Evolutionary conservation across 2,113 vertebrate genomes (phyloP).

Genomic region (Morone saxatilis): DNA sequence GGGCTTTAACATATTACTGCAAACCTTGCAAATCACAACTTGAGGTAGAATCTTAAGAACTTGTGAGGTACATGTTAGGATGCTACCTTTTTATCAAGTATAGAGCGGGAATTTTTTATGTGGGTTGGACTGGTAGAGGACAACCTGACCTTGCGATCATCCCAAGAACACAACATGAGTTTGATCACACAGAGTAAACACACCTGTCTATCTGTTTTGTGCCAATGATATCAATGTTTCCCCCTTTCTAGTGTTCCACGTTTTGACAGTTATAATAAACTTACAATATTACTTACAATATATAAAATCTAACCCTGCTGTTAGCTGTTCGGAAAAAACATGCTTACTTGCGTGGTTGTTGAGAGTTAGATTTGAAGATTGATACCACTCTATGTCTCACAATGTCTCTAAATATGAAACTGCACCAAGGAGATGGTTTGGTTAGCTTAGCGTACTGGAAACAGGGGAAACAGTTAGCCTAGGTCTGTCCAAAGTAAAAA

Average conservation of each 20-base stretch:
- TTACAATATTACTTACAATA: background rate
- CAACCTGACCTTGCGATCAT: conserved; percentile 51
- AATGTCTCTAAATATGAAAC: background rate
- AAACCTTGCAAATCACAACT: conserved; percentile 49
- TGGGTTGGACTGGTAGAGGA: conserved; percentile 20
- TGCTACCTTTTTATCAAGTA: conserved; percentile 22
- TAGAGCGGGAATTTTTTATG: conserved; percentile 20
- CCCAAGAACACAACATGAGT: conserved; percentile 33
- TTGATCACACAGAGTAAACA: background rate
- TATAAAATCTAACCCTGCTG: background rate
- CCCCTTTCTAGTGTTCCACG: background rate
- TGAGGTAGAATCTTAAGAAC: conserved; percentile 27
- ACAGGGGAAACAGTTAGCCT: background rate
- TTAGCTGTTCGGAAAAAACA: background rate
- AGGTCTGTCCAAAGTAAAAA: background rate
- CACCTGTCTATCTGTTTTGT: conserved; percentile 32
- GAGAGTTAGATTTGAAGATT: background rate
- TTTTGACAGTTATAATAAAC: background rate
- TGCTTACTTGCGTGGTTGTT: background rate
- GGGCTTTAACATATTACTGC: conserved; percentile 63
- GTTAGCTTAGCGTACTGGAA: background rate
- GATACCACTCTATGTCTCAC: background rate
- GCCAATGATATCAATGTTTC: conserved; percentile 7
- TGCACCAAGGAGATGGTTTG: background rate
- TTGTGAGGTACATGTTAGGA: conserved; percentile 20